Evolutionary conservation across 2,888 invertebrate species (phyloP).

Genomic region (Limnephilus lunatus): DNA sequence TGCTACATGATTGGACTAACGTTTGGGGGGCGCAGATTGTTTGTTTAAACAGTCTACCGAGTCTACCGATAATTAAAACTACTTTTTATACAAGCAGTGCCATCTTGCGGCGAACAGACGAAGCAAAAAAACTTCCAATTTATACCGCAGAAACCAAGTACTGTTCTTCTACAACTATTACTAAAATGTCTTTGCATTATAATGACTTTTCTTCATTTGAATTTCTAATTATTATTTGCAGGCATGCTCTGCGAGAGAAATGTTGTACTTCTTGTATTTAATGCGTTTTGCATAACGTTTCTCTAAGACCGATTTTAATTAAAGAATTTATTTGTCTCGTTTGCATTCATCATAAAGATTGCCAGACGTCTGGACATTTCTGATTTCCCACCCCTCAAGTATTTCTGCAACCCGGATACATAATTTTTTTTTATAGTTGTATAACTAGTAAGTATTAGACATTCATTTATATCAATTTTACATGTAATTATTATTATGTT

Average conservation of each 20-base stretch:
- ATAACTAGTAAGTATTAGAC: not conserved
- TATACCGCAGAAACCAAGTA: not conserved
- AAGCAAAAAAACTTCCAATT: not conserved
- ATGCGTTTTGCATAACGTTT: not conserved
- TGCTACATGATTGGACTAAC: slow-evolving; percentile 9
- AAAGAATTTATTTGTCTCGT: slow-evolving; percentile 52
- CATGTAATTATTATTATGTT: too few relatives aligned
- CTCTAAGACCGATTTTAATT: not conserved
- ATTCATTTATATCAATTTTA: too few relatives aligned
- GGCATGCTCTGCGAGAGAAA: not conserved
- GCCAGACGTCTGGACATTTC: slow-evolving; percentile 46
- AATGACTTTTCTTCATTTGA: slow-evolving; percentile 7
- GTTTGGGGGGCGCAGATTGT: not conserved
- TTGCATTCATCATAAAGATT: slow-evolving; percentile 57
- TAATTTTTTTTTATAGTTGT: not conserved
- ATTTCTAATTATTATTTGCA: slow-evolving; percentile 13
- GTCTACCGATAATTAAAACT: slow-evolving; percentile 10
- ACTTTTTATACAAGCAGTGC: not conserved
- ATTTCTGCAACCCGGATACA: not conserved
- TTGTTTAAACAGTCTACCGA: not conserved
- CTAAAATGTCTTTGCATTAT: not conserved
- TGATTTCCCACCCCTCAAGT: slow-evolving; percentile 24
- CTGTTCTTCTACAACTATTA: not conserved
- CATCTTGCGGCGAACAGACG: not conserved
- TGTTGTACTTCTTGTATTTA: not conserved